Conservation (phyloP, 2,888 invertebrate species). For the Chrysolina oricalcia region DNA sequence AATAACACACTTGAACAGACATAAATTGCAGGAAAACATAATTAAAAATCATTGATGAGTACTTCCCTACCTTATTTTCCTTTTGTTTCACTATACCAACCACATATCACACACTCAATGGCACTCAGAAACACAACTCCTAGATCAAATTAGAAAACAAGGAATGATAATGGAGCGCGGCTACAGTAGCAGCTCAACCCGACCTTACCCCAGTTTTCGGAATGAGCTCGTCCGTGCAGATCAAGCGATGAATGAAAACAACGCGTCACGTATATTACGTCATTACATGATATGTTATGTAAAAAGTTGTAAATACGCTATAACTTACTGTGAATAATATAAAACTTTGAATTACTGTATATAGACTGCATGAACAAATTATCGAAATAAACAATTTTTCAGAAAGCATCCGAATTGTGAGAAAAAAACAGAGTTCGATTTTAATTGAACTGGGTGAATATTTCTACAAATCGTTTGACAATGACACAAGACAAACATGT, state of each 20-base stretch:
- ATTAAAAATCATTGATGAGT: background rate
- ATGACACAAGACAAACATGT: background rate
- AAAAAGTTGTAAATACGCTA: background rate
- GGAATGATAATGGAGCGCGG: background rate
- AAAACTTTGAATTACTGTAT: background rate
- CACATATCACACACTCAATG: background rate
- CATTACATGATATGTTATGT: constrained; percentile 1
- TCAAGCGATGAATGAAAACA: background rate
- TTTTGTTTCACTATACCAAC: background rate
- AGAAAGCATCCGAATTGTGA: background rate
- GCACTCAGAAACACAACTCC: background rate
- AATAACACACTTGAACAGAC: background rate
- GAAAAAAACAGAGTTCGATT: no score
- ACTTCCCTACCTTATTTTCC: background rate
- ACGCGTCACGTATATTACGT: background rate
- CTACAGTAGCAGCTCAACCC: background rate
- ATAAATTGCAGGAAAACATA: no score
- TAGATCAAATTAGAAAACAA: background rate
- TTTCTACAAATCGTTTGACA: background rate
- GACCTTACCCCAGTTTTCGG: background rate
- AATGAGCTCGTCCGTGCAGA: background rate
- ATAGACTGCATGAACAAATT: background rate
- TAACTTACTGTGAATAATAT: background rate
- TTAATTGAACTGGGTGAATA: no score
- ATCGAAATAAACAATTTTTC: background rate